These are phyloP conservation scores for Nerophis ophidion DNA, from an alignment of 2,113 vertebrate species.

Conservation along the genomic window DNA sequence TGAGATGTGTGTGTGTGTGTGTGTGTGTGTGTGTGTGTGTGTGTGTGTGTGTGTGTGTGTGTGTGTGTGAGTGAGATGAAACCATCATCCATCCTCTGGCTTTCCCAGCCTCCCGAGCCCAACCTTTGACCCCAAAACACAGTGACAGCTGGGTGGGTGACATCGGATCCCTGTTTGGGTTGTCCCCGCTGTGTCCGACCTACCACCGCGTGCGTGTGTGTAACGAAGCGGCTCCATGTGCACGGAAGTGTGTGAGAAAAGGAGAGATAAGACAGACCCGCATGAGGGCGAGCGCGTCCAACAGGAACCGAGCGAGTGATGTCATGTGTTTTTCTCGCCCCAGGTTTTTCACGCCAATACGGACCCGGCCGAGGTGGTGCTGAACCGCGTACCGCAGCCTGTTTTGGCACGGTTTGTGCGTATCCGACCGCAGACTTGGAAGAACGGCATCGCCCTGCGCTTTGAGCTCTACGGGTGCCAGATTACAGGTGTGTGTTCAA, in stretches of 20 bases:
- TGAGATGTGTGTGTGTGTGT: conserved; percentile 8
- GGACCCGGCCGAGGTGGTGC: conserved; percentile 86
- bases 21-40: neutral
- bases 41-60: conserved; percentile 2
- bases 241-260: conserved; percentile 8
- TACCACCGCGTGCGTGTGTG: conserved; percentile 42
- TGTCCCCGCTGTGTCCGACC: conserved; percentile 55
- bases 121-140: conserved; percentile 63
- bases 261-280: conserved; percentile 12
- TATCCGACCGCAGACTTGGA: conserved; percentile 90
- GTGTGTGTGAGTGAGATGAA: neutral
- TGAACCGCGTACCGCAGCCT: conserved; percentile 86
- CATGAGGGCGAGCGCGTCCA: neutral
- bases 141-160: conserved; percentile 60
- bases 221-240: conserved; percentile 29
- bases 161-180: conserved; percentile 67
- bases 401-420: conserved; percentile 88
- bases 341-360: conserved; percentile 92
- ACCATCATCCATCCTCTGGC: conserved; percentile 22
- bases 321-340: neutral
- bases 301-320: neutral
- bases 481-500: conserved; percentile 79
- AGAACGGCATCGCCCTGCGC: conserved; percentile 88
- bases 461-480: conserved; percentile 94
- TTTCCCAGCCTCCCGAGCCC: conserved; percentile 51